Evolutionary conservation across 2,888 invertebrate genomes (phyloP).

Genomic region (Altica lythri): DNA sequence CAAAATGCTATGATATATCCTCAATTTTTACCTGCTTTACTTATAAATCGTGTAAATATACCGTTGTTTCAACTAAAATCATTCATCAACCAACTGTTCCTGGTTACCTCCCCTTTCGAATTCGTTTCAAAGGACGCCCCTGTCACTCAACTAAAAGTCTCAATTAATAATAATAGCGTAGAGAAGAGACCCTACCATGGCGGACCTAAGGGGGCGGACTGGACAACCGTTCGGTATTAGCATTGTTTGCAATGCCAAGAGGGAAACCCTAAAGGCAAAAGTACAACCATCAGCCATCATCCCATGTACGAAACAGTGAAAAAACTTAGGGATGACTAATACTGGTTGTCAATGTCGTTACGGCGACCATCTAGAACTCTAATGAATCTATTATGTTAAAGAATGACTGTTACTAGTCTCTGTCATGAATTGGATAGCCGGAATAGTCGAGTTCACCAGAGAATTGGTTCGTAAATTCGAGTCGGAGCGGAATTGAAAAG

Average conservation of each 20-base stretch:
- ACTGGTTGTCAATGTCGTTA: constrained; percentile 51
- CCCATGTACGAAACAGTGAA: constrained; percentile 48
- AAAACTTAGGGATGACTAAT: constrained; percentile 53
- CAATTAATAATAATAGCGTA: constrained; percentile 48
- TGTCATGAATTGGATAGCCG: constrained; percentile 13
- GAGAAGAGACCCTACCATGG: constrained; percentile 41
- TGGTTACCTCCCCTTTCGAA: background rate
- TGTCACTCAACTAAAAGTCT: constrained; percentile 40
- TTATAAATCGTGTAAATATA: too few species aligned
- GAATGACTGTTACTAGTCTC: constrained; percentile 42
- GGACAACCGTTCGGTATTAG: constrained; percentile 48
- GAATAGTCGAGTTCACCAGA: too few species aligned
- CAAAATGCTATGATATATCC: too few species aligned
- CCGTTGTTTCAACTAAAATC: constrained; percentile 6
- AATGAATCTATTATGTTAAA: constrained; percentile 56
- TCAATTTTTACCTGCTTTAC: too few species aligned
- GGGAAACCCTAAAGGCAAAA: constrained; percentile 28
- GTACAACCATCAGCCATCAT: constrained; percentile 45
- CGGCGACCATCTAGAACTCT: constrained; percentile 51
- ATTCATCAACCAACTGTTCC: constrained; percentile 12
- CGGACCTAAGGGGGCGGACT: constrained; percentile 45
- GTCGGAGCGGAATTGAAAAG: too few species aligned
- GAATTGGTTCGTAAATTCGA: too few species aligned
- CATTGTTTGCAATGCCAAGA: constrained; percentile 40
- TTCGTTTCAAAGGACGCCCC: constrained; percentile 20